phyloP scores from a whole-genome alignment of 2,888 invertebrate species.

The Sisyra nigra region DNA sequence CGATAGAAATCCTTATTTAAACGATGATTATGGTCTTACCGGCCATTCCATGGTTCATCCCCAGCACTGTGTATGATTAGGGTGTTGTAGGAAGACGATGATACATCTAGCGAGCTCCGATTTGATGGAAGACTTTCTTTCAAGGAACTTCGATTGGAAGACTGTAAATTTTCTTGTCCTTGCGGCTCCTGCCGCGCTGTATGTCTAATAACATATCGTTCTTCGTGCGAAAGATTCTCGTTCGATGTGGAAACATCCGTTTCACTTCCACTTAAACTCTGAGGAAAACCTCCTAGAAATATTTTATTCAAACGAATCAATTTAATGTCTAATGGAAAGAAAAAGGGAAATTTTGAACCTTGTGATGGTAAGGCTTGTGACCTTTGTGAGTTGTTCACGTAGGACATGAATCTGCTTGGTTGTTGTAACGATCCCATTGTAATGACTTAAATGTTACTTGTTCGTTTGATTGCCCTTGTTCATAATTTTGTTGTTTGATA shows the following conservation, averaged over 20 bases:
- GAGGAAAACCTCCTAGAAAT: slow-evolving; percentile 39
- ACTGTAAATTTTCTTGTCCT: slow-evolving; percentile 66
- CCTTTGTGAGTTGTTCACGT: slow-evolving; percentile 10
- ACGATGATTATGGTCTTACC: too few relatives aligned
- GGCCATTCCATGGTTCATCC: slow-evolving; percentile 54
- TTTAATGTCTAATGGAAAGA: neutral
- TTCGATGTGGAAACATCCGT: slow-evolving; percentile 82
- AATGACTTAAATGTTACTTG: neutral
- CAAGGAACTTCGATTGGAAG: slow-evolving; percentile 38
- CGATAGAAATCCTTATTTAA: too few relatives aligned
- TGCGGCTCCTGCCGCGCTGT: slow-evolving; percentile 80
- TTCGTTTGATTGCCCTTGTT: neutral
- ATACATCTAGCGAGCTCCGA: slow-evolving; percentile 54
- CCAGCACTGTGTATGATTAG: slow-evolving; percentile 65
- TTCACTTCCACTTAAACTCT: slow-evolving; percentile 74
- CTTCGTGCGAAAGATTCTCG: slow-evolving; percentile 75
- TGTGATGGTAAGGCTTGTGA: slow-evolving; percentile 14
- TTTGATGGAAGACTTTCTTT: slow-evolving; percentile 42
- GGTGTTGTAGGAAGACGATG: slow-evolving; percentile 67
- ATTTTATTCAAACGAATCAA: neutral
- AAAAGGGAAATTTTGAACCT: slow-evolving; percentile 11
- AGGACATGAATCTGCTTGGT: slow-evolving; percentile 16
- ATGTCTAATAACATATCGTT: slow-evolving; percentile 65
- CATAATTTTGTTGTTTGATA: neutral
- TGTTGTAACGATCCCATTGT: slow-evolving; percentile 17